Percentiles rank a stretch among this genome's conserved stretches.
Evolutionary conservation across 2,888 invertebrate species (phyloP).

Genomic region (Tupiocoris notatus): DNA sequence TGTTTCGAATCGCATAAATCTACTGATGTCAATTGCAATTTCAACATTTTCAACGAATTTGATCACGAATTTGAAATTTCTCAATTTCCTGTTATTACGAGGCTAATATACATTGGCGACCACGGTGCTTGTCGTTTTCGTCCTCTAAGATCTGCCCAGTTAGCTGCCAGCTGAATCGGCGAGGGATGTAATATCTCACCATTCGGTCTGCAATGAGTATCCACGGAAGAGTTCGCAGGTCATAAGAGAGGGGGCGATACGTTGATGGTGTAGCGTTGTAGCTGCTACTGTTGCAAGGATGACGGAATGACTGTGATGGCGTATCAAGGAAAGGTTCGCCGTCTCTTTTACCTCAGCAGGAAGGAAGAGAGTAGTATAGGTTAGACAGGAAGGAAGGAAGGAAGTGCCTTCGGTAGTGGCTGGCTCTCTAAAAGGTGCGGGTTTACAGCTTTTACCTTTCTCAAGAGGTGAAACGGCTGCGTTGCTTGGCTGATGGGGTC

Average conservation of each 20-base stretch:
- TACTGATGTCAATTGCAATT: too few relatives aligned
- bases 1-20: too few relatives aligned
- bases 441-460: slow-evolving; percentile 31
- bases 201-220: background rate
- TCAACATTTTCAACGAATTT: too few relatives aligned
- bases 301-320: background rate
- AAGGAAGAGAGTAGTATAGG: background rate
- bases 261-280: background rate
- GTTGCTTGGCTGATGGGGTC: background rate
- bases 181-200: too few relatives aligned
- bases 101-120: too few relatives aligned
- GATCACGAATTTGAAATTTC: too few relatives aligned
- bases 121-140: too few relatives aligned
- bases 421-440: slow-evolving; percentile 24
- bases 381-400: background rate
- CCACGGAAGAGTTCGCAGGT: background rate
- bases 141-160: too few relatives aligned
- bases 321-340: background rate
- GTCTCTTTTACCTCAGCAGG: background rate
- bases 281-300: background rate
- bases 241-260: background rate
- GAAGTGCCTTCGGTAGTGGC: background rate
- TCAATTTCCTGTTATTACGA: too few relatives aligned
- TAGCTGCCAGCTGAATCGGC: too few relatives aligned
- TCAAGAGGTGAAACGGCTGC: background rate